Base-by-base conservation (phyloP, 2,113 vertebrate species). In the Tonatia bakeri region DNA sequence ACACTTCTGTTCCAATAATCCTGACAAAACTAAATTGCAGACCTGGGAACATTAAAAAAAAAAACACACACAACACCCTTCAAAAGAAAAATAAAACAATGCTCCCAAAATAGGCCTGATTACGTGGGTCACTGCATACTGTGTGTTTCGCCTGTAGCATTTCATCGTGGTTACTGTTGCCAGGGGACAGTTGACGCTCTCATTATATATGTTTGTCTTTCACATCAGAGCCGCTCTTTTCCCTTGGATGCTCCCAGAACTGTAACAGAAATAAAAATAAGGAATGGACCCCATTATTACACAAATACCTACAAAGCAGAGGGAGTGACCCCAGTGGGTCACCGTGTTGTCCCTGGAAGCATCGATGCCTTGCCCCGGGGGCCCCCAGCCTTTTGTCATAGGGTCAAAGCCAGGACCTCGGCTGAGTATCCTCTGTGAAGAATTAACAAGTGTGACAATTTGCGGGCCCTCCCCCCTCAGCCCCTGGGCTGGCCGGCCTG, bases 391-490 rank as follows among this genome's bases (percentile, higher is more conserved):
- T 98, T 99, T 99, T 99, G 98, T 99, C 87, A 12, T 50, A 7
- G 97, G 98, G 98, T 99, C 98, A 99, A 99, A 99, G 98, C 98
- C 99, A 99, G 98, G 99, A 99, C 98, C 99, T 99, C 98, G 97
- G 98, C 98, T 98, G 98, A 99, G 98, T 98, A 98, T 98, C 98
- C 98, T 98, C 98, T 98, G 98, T 98, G 98, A 98, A 98, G 98
- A 99, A 99, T 99, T 99, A 99, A 99, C 98, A 99, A 99, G 98
- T 99, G 98, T 99, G 99, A 99, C 99, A 98, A 99, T 98, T 98
- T 98, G 98, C 61, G 1, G 98, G 98, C 98, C 98, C 98, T 98
- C 98, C 98, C 97, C 96, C 97, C 96, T 91, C 90, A 72, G 98
- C 98, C 97, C 98, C 98, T 86, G 10, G 98, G 98, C 98, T 98